Evolutionary conservation across 2,113 vertebrate species (phyloP).

Genomic region (Albula glossodonta): DNA sequence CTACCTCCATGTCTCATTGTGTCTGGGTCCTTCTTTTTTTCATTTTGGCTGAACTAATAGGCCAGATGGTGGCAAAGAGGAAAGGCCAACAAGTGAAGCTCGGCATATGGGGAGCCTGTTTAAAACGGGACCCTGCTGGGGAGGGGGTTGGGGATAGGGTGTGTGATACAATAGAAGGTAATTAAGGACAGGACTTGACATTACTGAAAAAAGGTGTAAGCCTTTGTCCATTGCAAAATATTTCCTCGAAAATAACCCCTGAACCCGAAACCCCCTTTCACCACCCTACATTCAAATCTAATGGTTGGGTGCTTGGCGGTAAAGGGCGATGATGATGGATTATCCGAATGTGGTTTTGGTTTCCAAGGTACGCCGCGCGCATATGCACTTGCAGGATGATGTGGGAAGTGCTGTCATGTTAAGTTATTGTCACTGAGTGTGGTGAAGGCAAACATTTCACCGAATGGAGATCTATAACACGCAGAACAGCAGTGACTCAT

Average conservation of each 20-base stretch:
- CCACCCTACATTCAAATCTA: constrained; percentile 13
- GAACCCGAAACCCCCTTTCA: too few species aligned
- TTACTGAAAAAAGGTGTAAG: constrained; percentile 56
- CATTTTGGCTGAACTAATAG: constrained; percentile 85
- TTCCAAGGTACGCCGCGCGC: not conserved
- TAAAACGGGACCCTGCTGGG: constrained; percentile 93
- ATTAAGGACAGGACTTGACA: constrained; percentile 77
- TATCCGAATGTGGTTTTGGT: not conserved
- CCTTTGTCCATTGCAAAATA: constrained; percentile 47
- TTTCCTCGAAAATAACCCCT: constrained; percentile 43
- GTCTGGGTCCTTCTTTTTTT: constrained; percentile 71
- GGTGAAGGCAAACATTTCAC: not conserved
- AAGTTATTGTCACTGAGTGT: not conserved
- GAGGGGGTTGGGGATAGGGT: constrained; percentile 76
- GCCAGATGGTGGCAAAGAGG: constrained; percentile 92
- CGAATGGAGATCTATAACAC: not conserved
- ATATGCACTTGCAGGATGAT: not conserved
- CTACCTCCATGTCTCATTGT: constrained; percentile 75
- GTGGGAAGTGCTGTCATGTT: constrained; percentile 14
- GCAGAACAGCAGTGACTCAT: not conserved
- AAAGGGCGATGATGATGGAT: not conserved
- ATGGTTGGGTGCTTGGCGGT: constrained; percentile 30
- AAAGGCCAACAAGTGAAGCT: constrained; percentile 91
- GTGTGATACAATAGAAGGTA: constrained; percentile 72
- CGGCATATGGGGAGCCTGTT: constrained; percentile 99